A percentile compares a stretch with the other conserved stretches of the same genome.
Evolutionary conservation across 1,140 invertebrate genomes (phyloP).

Genomic region (Drosophila simulans): DNA sequence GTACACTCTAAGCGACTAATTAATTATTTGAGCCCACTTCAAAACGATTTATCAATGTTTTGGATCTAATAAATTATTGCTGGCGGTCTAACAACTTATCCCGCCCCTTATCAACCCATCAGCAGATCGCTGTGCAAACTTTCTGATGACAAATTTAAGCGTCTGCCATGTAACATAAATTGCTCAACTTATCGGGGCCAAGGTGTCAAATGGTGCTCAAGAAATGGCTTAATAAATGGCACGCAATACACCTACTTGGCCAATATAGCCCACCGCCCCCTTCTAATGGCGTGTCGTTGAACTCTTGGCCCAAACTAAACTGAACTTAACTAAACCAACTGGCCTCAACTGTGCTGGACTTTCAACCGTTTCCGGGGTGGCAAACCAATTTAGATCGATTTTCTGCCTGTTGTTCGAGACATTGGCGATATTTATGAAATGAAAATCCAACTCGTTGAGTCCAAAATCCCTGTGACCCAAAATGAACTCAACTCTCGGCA

Average conservation of each 20-base stretch:
- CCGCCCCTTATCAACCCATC: neutral
- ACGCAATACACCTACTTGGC: constrained; percentile 22
- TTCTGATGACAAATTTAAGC: constrained; percentile 45
- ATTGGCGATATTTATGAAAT: constrained; percentile 43
- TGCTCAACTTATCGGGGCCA: constrained; percentile 48
- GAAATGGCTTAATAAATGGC: constrained; percentile 43
- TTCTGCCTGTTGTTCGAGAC: constrained; percentile 8
- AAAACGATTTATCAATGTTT: constrained; percentile 26
- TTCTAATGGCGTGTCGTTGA: constrained; percentile 37
- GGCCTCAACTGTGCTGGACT: constrained; percentile 10
- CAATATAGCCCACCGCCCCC: neutral
- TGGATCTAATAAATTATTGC: constrained; percentile 31
- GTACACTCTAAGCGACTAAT: neutral
- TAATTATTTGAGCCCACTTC: constrained; percentile 13
- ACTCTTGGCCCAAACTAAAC: constrained; percentile 4
- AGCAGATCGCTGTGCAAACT: constrained; percentile 15
- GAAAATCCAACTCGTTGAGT: constrained; percentile 14
- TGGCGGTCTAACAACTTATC: neutral
- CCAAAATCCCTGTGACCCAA: constrained; percentile 36
- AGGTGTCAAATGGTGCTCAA: constrained; percentile 52
- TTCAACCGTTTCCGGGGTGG: constrained; percentile 30
- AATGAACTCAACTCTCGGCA: constrained; percentile 29
- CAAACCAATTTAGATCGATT: constrained; percentile 40
- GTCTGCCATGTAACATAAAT: constrained; percentile 45
- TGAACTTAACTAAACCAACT: constrained; percentile 5